Base-by-base conservation (phyloP, 1,140 invertebrate species). In the Pinna nobilis region DNA sequence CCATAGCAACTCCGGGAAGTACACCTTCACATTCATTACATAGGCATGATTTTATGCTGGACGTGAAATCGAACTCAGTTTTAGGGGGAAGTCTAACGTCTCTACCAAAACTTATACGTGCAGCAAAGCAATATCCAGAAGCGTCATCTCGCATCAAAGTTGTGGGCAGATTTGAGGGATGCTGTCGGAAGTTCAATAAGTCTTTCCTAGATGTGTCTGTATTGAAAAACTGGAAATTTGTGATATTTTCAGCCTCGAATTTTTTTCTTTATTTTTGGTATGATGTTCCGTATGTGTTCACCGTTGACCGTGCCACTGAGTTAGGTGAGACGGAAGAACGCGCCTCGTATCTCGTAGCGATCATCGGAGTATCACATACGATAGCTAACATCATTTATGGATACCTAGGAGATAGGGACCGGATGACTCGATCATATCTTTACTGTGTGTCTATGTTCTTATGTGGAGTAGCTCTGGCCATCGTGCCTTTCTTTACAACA, bases 321-420 rank as follows among this genome's bases (percentile, higher is more conserved):
- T 57, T 79, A 32, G 84, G 82, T 11, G 74, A 84, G 9, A 18
- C 30, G 1, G n/a, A 93, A 74, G 95, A 92, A 4, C 90, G 93
- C 73, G 96, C 97, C 0, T 94, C 97, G 1, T 95, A 95, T 85
- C 90, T 99, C 39, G 85, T 99, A 7, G 97, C 97, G 3, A 94
- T 97, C 60, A 98, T 99, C 85, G 98, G 91, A 7, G 87, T 90
- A 35, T 82, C 86, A 23, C 90, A 90, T 71, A 89, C 85, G 5
- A 25, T 89, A 53, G 96, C 85, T 1, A 90, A 97, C 94, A 92
- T 97, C 44, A 87, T 95, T 0, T 92, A 96, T 50, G 96, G 96
- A 32, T 96, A 94, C 92, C 91, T 94, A 49, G 96, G 96, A 15
- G 96, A 97, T 86, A 92, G 92, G 86, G 65, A 74, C 0, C 94